Evolutionary conservation across 2,888 invertebrate genomes (phyloP), one percentile per base, ranked within the genome.

Genomic region (Stenodera caucasica): DNA sequence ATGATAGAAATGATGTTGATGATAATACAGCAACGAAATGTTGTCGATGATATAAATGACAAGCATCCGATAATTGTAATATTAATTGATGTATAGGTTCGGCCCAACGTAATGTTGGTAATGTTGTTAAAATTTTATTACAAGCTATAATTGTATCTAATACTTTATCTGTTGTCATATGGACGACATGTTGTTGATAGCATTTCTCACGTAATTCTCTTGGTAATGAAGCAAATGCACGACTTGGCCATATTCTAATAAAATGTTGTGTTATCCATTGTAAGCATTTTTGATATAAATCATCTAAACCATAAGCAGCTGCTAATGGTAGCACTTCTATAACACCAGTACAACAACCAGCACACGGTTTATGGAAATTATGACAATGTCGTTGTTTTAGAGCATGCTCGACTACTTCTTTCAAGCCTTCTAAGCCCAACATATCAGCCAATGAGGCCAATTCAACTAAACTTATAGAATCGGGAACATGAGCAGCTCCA

Each of bases 351-450:
- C 90, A 89, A 79, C 97, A 97, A 32, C 91, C 89, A 50, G 90
- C 85, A 79, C 97, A 98, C 0, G 97, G 96, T 84, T 91, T 90
- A 77, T 98, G 97, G 78, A 98, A 97, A 78, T 94, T 90, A 80
- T 98, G 97, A 77, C 96, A 97, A 79, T 93, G 94, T 79, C 79
- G 70, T 53, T 74, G 75, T 80, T 92, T 92, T 32, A 97, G 82
- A 0, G 92, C 92, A 72, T 93, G 91, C 75, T 91, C 90, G 0
- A 96, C 93, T 2, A 95, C 92, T 81, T 97, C 94, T 76, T 94
- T 95, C 4, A 98, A 83, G 0, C 96, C 96, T 78, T 96, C 95
- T 21, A 97, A 80, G 7, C 94, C 91, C 55, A 96, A 82, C 87
- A 96, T 90, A 79, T 96, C 96, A 0, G 96, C 92, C 57, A 96